A percentile compares a stretch with the other conserved stretches of the same genome.
Conservation (phyloP, 2,888 invertebrate genomes). For the Zygaena filipendulae region DNA sequence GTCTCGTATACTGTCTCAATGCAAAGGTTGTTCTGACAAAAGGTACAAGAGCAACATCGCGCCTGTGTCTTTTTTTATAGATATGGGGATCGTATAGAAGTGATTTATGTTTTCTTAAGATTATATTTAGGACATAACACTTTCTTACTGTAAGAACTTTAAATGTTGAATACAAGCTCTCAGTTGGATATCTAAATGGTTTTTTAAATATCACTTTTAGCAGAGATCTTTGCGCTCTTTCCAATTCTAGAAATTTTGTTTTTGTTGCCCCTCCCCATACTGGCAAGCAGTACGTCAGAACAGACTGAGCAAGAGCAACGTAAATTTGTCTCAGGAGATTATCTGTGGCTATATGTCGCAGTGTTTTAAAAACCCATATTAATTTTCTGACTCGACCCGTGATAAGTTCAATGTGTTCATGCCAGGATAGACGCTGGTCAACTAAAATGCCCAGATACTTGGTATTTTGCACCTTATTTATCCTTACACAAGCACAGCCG, state of each 20-base stretch:
- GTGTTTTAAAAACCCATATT: conserved; percentile 8
- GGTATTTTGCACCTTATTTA: conserved; percentile 3
- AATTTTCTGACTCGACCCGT: conserved; percentile 7
- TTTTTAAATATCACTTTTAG: conserved; percentile 10
- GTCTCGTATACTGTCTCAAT: no score
- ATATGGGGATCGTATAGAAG: no score
- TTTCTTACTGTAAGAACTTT: no score
- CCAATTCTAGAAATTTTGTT: no score
- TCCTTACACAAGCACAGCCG: conserved; percentile 4
- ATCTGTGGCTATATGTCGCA: conserved; percentile 8
- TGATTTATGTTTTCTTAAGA: no score
- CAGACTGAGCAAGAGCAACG: conserved; percentile 7
- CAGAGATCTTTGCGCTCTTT: no score
- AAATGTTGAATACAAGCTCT: no score
- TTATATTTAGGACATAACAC: no score
- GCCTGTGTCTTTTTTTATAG: no score
- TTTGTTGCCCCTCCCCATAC: conserved; percentile 14
- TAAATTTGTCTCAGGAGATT: conserved; percentile 8
- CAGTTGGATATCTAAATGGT: conserved; percentile 6
- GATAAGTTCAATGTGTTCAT: conserved; percentile 7
- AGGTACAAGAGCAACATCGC: no score
- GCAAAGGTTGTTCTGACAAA: no score
- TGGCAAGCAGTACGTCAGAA: conserved; percentile 9
- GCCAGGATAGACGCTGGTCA: conserved; percentile 8
- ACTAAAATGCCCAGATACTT: conserved; percentile 10